phyloP scores from a whole-genome alignment of 2,888 invertebrate species.

The Tinea pellionella region DNA sequence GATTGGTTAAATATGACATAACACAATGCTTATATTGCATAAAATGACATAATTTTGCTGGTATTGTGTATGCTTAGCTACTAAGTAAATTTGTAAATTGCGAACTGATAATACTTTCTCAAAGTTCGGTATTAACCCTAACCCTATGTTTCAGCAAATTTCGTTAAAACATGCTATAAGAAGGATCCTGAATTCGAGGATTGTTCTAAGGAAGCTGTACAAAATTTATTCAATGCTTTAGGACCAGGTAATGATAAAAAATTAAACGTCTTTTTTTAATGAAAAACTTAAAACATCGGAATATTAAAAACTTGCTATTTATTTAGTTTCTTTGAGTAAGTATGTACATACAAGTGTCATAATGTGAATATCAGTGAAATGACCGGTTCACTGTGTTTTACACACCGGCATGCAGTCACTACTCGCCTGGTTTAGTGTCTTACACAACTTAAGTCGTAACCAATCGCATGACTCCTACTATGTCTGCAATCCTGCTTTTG shows the following conservation, averaged over 20 bases:
- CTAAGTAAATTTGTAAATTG: too few relatives aligned
- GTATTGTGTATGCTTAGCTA: not conserved
- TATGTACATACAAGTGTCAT: not conserved
- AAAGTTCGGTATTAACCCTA: too few relatives aligned
- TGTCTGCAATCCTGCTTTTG: conserved; percentile 16
- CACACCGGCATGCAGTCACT: conserved; percentile 17
- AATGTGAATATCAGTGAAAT: not conserved
- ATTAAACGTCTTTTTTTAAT: too few relatives aligned
- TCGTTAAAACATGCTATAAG: conserved; percentile 74
- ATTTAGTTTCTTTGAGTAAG: too few relatives aligned
- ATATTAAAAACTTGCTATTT: conserved; percentile 17
- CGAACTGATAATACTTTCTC: too few relatives aligned
- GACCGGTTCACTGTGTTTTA: conserved; percentile 1
- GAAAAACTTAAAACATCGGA: too few relatives aligned
- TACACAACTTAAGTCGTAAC: conserved; percentile 13
- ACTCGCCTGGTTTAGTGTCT: conserved; percentile 20
- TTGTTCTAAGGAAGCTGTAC: conserved; percentile 76
- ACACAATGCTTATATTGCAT: not conserved
- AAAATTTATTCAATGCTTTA: conserved; percentile 73
- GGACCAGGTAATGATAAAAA: conserved; percentile 67
- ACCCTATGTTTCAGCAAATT: conserved; percentile 70
- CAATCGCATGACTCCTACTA: conserved; percentile 16
- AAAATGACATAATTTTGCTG: not conserved
- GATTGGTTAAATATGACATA: not conserved
- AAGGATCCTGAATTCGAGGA: conserved; percentile 73